Evolutionary conservation across 2,797 vertebrate genomes (phyloP).

Genomic region (Chloroceryle inda): DNA sequence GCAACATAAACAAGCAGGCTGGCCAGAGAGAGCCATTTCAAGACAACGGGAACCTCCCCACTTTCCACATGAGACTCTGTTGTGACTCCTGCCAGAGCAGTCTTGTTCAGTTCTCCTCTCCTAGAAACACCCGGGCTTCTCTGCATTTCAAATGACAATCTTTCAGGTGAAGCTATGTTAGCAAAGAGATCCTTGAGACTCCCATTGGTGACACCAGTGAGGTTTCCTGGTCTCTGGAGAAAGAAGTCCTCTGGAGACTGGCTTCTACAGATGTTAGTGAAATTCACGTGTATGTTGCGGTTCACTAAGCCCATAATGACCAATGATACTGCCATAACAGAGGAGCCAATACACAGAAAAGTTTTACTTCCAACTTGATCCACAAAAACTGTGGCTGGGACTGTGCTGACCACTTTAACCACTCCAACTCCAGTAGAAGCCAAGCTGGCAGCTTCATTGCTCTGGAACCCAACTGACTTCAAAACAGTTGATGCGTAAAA

Average conservation of each 20-base stretch:
- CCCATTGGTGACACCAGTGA: slow-evolving; percentile 54
- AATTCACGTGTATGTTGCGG: slow-evolving; percentile 87
- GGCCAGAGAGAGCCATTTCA: slow-evolving; percentile 92
- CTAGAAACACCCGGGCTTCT: slow-evolving; percentile 7
- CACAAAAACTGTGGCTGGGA: slow-evolving; percentile 91
- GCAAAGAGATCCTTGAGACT: slow-evolving; percentile 66
- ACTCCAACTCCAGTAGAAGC: slow-evolving; percentile 94
- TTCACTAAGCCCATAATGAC: slow-evolving; percentile 87
- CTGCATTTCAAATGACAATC: neutral
- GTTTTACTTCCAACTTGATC: slow-evolving; percentile 92
- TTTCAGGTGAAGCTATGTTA: slow-evolving; percentile 21
- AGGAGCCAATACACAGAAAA: slow-evolving; percentile 90
- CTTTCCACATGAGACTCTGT: slow-evolving; percentile 39
- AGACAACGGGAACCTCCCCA: slow-evolving; percentile 73
- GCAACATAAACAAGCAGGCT: slow-evolving; percentile 92
- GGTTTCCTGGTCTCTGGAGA: slow-evolving; percentile 45
- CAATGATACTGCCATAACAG: slow-evolving; percentile 89
- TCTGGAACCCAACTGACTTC: slow-evolving; percentile 93
- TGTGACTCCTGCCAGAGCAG: neutral
- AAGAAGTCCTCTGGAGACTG: slow-evolving; percentile 51
- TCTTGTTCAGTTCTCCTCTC: slow-evolving; percentile 32
- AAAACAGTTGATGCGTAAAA: slow-evolving; percentile 94
- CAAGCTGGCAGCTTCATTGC: slow-evolving; percentile 91
- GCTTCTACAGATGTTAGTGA: slow-evolving; percentile 89
- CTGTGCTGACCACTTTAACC: slow-evolving; percentile 91